Evolutionary conservation across 2,113 vertebrate species (phyloP), one percentile per base, ranked within the genome.

Genomic region (Aldabrachelys gigantea): DNA sequence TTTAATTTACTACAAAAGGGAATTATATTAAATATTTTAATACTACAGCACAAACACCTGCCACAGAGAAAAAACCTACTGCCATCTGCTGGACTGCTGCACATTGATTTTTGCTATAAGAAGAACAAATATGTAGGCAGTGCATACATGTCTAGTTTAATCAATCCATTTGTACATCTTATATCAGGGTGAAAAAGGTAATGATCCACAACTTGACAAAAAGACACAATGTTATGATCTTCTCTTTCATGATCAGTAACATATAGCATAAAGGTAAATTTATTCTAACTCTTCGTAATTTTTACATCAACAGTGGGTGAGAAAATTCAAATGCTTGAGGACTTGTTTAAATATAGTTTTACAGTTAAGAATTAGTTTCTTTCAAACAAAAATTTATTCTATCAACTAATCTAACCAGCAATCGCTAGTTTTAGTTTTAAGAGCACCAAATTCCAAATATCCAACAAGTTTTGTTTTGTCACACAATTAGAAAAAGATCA

Each of bases 351-450:
- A 83, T 85, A 82, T 9, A 85, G 14, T 56, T 65, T 11, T 56
- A 35, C 49, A 27, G 57, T 83, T 62, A 62, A 10, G 72, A 4
- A 86, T 3, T 49, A 49, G 57, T 84, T 65, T 86, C 35, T 19
- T 17, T 80, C 3, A 75, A 83, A 85, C 6, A 76, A 2, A 78
- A 54, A 1, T 19, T 81, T 79, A 57, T 25, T 54, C 0, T 27
- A 88, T 29, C 56, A 86, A 53, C 35, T 47, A 22, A 35, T 85
- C 85, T 91, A 59, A 88, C 82, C 53, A 81, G 7, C 11, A 95
- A 41, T 49, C 78, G 50, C 5, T n/a, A 85, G 85, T 54, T 92
- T 31, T 24, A 91, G 35, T 27, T 53, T 91, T 57, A 76, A 88
- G 87, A 41, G 47, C 52, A 92, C 76, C 2, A 85, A 38, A 44